phyloP scores from a whole-genome alignment of 1,140 invertebrate species.

The Aphaenogaster ashmeadi region DNA sequence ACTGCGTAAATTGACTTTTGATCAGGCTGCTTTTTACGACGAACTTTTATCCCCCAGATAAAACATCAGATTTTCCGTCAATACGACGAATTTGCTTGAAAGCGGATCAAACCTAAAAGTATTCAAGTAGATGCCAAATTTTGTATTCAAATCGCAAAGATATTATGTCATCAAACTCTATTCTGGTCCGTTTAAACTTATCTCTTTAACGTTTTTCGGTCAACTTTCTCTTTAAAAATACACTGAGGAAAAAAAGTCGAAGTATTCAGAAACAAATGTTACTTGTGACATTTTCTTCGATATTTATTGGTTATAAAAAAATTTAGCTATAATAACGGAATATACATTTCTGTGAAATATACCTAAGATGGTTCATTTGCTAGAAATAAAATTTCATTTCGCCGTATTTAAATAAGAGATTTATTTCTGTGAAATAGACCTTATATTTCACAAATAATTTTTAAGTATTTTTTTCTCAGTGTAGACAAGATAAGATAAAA shows the following conservation, averaged over 20 bases:
- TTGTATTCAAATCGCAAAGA: neutral
- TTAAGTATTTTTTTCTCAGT: too few species aligned
- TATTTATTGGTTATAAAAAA: too few species aligned
- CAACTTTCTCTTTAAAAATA: neutral
- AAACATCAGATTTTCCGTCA: neutral
- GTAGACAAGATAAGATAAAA: neutral
- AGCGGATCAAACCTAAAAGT: constrained; percentile 5
- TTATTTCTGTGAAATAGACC: too few species aligned
- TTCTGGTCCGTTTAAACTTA: neutral
- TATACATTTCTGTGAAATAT: too few species aligned
- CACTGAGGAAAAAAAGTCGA: too few species aligned
- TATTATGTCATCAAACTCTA: constrained; percentile 9
- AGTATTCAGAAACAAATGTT: too few species aligned
- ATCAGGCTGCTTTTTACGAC: constrained; percentile 65
- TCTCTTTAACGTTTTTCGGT: neutral
- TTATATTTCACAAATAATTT: too few species aligned
- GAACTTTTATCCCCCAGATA: constrained; percentile 6
- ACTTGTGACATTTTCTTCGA: too few species aligned
- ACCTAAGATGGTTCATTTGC: too few species aligned
- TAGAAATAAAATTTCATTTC: too few species aligned
- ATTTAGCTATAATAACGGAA: too few species aligned
- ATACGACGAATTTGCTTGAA: neutral
- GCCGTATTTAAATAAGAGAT: too few species aligned
- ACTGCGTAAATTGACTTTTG: constrained; percentile 75
- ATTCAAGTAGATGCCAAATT: neutral